phyloP scores from a whole-genome alignment of 2,888 invertebrate genomes.

The Megalurothrips usitatus region DNA sequence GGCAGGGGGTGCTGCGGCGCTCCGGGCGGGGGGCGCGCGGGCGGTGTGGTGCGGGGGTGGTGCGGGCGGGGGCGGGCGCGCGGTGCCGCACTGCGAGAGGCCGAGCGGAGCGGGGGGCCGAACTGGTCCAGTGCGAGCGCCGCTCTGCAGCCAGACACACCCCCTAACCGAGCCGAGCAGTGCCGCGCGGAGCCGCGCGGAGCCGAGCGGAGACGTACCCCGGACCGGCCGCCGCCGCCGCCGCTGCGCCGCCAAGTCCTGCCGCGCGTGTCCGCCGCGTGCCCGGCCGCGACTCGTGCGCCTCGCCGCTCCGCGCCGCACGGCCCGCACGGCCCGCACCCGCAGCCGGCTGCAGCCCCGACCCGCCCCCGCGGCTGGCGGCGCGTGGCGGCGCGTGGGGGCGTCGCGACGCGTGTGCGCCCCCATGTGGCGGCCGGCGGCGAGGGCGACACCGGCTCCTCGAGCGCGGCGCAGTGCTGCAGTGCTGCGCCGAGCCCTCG shows the following conservation, averaged over 20 bases:
- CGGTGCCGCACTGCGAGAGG: not conserved
- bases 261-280: not conserved
- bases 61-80: not conserved
- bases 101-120: not conserved
- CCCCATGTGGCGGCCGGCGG: too few species aligned
- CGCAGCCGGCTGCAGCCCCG: not conserved
- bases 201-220: not conserved
- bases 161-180: not conserved
- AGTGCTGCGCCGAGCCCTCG: too few species aligned
- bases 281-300: not conserved
- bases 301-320: not conserved
- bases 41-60: not conserved
- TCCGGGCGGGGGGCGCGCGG: not conserved
- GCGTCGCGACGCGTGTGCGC: too few species aligned
- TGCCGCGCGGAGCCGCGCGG: not conserved
- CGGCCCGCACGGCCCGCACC: not conserved
- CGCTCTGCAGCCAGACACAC: conserved; percentile 5
- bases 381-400: not conserved
- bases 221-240: not conserved
- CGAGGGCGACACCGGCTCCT: too few species aligned
- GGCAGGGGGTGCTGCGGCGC: not conserved
- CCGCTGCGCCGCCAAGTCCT: too few species aligned
- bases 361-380: not conserved
- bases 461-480: too few species aligned
- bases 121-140: not conserved